Evolutionary conservation across 1,140 invertebrate species (phyloP), one percentile per base, ranked within the genome.

Genomic region (Palaemon carinicauda): DNA sequence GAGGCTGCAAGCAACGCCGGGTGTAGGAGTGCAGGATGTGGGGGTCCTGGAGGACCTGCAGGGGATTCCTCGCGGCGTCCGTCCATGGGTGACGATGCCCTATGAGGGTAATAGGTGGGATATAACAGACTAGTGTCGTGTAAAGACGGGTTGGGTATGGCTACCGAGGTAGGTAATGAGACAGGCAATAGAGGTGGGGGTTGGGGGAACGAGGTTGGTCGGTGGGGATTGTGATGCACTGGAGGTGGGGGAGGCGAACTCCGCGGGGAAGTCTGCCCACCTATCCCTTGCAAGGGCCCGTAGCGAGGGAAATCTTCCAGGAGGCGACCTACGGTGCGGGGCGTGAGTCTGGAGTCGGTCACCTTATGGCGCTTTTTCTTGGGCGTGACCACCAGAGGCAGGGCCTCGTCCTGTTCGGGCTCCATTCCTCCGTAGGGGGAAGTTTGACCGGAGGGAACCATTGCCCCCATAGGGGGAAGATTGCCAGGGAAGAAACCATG

Each of bases 341-440:
- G 97, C 14, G 97, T 98, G 82, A 99, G 96, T 87, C 98, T 94
- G 56, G 97, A 98, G 91, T 99, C 97, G 19, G 97, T 99, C 82
- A 99, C 93, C 95, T 99, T 99, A 91, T 98, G 97, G 24, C 97
- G 93, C 93, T 98, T 98, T 93, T 97, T 98, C 92, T 98, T 98
- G 0, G 97, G 96, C 31, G 96, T 96, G 87, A 98, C 97, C 31
- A 98, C 97, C 88, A 98, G 93, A 90, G 97, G 97, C 15, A 98
- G 94, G 0, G 97, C 96, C 92, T 98, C 97, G 90, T 97, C 98
- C 91, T 98, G 97, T 77, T 92, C 91, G 24, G 87, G 89, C 60
- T 89, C 89, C 69, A 87, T 75, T 65, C 78, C 86, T 27, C 75
- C 83, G 82, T 88, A 85, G 78, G 86, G 88, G 41, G 89, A 89